A percentile compares a stretch with the other conserved stretches of the same genome.
phyloP scores from a whole-genome alignment of 2,797 vertebrate genomes.

The Rhadinocentrus ornatus region DNA sequence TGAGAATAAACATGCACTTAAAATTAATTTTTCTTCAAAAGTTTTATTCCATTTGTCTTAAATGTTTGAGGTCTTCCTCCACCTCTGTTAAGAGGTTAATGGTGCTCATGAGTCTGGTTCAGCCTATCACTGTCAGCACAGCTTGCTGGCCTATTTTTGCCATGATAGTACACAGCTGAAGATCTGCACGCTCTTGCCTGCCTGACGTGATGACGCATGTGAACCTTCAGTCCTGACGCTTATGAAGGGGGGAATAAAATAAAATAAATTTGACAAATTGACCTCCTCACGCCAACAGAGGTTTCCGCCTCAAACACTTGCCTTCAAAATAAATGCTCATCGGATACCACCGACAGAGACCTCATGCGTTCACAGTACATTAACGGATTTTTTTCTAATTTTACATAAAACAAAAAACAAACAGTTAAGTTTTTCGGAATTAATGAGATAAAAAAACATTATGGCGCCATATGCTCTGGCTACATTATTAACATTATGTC shows the following conservation, averaged over 20 bases:
- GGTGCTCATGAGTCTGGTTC: not conserved
- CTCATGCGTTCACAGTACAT: too few species aligned
- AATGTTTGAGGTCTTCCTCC: not conserved
- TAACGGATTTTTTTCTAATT: too few species aligned
- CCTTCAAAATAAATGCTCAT: constrained; percentile 21
- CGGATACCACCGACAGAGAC: not conserved
- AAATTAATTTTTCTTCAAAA: too few species aligned
- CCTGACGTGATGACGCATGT: constrained; percentile 10
- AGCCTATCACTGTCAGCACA: not conserved
- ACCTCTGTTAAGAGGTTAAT: not conserved
- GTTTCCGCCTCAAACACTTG: not conserved
- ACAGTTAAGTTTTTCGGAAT: too few species aligned
- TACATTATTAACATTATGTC: too few species aligned
- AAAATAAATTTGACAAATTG: not conserved
- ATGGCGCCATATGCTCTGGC: too few species aligned
- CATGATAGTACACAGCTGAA: not conserved
- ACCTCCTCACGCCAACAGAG: not conserved
- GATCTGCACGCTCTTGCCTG: not conserved
- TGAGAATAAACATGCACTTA: too few species aligned
- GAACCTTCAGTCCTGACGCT: constrained; percentile 6
- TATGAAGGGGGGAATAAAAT: not conserved
- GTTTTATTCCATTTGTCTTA: too few species aligned
- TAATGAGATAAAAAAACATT: too few species aligned
- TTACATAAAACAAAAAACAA: too few species aligned
- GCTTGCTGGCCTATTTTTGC: constrained; percentile 3